Percentiles rank a stretch among this genome's conserved stretches.
Evolutionary conservation across 2,113 vertebrate genomes (phyloP).

Genomic region (Mystacornis crossleyi): DNA sequence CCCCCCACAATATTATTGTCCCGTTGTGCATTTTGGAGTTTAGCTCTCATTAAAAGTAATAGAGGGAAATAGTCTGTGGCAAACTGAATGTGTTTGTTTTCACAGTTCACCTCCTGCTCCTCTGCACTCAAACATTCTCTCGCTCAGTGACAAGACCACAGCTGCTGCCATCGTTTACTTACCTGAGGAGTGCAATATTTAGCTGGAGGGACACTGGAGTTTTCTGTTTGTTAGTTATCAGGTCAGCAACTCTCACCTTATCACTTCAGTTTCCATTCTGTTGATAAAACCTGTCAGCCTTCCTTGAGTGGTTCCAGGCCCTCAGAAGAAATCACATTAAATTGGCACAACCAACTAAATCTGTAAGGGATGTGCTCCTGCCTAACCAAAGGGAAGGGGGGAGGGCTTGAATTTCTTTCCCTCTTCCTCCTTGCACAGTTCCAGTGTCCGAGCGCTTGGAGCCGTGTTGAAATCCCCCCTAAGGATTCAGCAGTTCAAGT

Average conservation of each 20-base stretch:
- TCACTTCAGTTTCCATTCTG: slow-evolving; percentile 66
- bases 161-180: slow-evolving; percentile 58
- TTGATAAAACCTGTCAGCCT: slow-evolving; percentile 70
- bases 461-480: slow-evolving; percentile 30
- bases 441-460: not conserved
- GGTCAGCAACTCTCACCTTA: slow-evolving; percentile 70
- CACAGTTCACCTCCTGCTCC: slow-evolving; percentile 68
- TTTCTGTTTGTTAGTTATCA: slow-evolving; percentile 69
- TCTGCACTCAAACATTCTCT: slow-evolving; percentile 18
- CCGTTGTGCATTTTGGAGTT: slow-evolving; percentile 61
- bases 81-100: slow-evolving; percentile 62
- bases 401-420: not conserved
- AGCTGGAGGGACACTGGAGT: slow-evolving; percentile 63
- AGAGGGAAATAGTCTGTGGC: slow-evolving; percentile 67
- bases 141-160: slow-evolving; percentile 45
- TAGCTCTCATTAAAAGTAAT: slow-evolving; percentile 69
- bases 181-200: slow-evolving; percentile 66
- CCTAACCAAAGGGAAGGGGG: slow-evolving; percentile 12
- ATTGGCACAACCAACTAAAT: slow-evolving; percentile 59
- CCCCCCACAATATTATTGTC: slow-evolving; percentile 44
- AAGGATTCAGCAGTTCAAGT: slow-evolving; percentile 32
- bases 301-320: slow-evolving; percentile 58
- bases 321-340: slow-evolving; percentile 69
- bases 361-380: slow-evolving; percentile 52
- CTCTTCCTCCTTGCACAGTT: not conserved